Evolutionary conservation across 2,888 invertebrate genomes (phyloP), one percentile per base, ranked within the genome.

Genomic region (Aspidiotus destructor): DNA sequence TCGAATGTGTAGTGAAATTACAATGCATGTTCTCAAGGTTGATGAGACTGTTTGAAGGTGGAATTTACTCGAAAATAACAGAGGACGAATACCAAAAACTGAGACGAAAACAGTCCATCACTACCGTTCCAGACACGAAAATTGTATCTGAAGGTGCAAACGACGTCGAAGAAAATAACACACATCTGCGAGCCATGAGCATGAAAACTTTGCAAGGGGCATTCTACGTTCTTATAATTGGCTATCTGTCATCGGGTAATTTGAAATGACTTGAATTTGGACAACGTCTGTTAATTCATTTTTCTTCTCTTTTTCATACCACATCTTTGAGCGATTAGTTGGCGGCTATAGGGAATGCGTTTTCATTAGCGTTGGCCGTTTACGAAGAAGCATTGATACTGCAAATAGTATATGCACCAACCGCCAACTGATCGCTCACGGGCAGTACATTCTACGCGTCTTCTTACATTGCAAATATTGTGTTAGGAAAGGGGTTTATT

Each of bases 41-140:
- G 1, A 86, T 87, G 81, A 83, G 84, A 52, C 80, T 88, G 8
- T 88, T 88, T 73, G 88, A 88, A 78, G 85, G 86, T 1, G 88
- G 88, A 2, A 87, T 88, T 61, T 77, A 88, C 64, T 84, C 85
- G 0, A 88, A 87, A 78, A 87, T 88, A 81, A 88, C 88, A 0
- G 85, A 84, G 72, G 85, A 85, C 65, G 88, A 88, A 74, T 88
- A 88, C 75, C 85, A 83, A 74, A 85, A 84, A 71, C 80, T 88
- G 72, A 85, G 85, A 70, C 79, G 85, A 79, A 70, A 71, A 42
- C 71, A 71, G 71, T 67, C 69, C 13, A 70, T 68, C 41, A 48
- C 48, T 60, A 72, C 44, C 9, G 28, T 28, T 5, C 28, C 28
- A 28, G 65, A 69, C 41, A 58, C 62, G 3, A 61, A 62, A 10